Base-by-base conservation (phyloP, 2,113 vertebrate species). In the Psittacus erithacus region DNA sequence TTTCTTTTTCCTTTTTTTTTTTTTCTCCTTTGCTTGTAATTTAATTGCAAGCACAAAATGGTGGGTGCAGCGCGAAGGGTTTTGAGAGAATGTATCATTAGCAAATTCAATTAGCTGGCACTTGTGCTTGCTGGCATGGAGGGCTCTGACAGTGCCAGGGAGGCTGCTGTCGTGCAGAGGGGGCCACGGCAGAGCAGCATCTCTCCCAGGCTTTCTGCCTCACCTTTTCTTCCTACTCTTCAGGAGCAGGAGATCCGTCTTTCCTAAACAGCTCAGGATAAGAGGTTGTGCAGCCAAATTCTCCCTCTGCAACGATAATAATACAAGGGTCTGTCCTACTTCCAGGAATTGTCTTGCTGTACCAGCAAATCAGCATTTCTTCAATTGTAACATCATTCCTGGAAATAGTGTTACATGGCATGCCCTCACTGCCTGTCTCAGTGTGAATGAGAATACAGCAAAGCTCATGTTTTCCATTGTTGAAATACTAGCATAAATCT, bases 401-500 rank as follows among this genome's bases (percentile, higher is more conserved):
- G 97, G 98, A 98, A 98, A 97, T 88, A 81, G 90, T 75, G 94
- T 87, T 97, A 95, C 93, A 92, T 97, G 96, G 97, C 79, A 57
- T 95, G 97, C 96, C 95, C 97, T 96, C 67, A 4, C 95, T 94
- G 96, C 95, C 95, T 97, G 92, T 98, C 97, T 98, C 29, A 0
- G 82, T 92, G 96, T 62, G 82, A 98, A 97, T 96, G 96, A 96
- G 97, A 97, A 90, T 82, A 90, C 77, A 97, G 97, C 82, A 88
- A 96, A 94, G 94, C 96, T 98, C 95, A 65, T 96, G 96, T 97
- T 98, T 98, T 91, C 96, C 92, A 94, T 94, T 95, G 97, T 95
- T 94, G 96, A 97, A 96, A 94, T 92, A 97, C 83, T 87, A 96
- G 97, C 97, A 98, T 98, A 98, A 98, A 98, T 98, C 97, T 98